Percentiles rank a stretch among this genome's conserved stretches.
Evolutionary conservation across 2,888 invertebrate species (phyloP).

Genomic region (Perizoma flavofasciatum): DNA sequence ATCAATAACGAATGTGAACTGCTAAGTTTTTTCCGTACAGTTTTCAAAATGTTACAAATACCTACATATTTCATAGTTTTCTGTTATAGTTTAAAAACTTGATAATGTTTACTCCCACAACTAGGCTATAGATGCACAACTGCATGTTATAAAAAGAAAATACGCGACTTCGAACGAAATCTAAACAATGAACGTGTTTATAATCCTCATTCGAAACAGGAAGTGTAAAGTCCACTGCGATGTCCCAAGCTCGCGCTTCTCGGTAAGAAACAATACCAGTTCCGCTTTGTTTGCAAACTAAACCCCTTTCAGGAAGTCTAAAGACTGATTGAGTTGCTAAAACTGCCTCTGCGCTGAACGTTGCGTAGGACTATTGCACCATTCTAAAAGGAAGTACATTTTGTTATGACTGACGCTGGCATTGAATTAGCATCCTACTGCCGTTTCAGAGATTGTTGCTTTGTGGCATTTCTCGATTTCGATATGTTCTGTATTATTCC

Average conservation of each 20-base stretch:
- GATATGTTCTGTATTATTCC: constrained; percentile 22
- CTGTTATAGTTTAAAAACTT: background rate
- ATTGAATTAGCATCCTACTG: constrained; percentile 48
- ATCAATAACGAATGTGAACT: too few species aligned
- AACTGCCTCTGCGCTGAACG: constrained; percentile 48
- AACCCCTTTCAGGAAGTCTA: constrained; percentile 75
- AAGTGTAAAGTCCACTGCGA: constrained; percentile 73
- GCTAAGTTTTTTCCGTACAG: background rate
- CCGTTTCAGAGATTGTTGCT: constrained; percentile 24
- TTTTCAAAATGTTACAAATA: too few species aligned
- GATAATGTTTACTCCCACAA: background rate
- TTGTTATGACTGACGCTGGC: constrained; percentile 42
- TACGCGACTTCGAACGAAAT: constrained; percentile 45
- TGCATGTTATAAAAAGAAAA: constrained; percentile 20
- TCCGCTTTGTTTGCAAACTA: constrained; percentile 79
- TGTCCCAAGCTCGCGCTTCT: constrained; percentile 74
- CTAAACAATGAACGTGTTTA: constrained; percentile 73
- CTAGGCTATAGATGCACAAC: too few species aligned
- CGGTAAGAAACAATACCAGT: constrained; percentile 80
- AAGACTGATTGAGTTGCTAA: constrained; percentile 53
- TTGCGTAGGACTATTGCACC: constrained; percentile 37
- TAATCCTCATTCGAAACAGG: constrained; percentile 79
- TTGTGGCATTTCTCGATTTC: constrained; percentile 16
- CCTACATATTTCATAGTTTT: background rate
- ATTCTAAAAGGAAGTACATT: constrained; percentile 48